Evolutionary conservation across 2,888 invertebrate species (phyloP).

Genomic region (Lithophane socia): DNA sequence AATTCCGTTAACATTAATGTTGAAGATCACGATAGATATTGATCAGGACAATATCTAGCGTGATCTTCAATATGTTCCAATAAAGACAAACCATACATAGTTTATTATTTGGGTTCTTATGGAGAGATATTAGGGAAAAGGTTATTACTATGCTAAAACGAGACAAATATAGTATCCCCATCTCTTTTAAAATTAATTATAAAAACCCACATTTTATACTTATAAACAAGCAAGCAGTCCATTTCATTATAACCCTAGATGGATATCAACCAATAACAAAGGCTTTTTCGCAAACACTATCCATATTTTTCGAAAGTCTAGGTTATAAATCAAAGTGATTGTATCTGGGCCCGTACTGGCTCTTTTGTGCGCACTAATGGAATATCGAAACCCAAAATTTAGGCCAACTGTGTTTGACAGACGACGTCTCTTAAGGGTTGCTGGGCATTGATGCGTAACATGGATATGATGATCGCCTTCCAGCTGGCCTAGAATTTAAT

Average conservation of each 20-base stretch:
- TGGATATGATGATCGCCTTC: background rate
- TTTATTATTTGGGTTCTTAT: no score
- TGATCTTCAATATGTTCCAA: no score
- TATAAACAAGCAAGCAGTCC: background rate
- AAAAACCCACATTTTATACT: background rate
- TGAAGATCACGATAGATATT: no score
- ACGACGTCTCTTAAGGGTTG: slow-evolving; percentile 30
- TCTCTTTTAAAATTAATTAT: background rate
- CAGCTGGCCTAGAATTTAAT: background rate
- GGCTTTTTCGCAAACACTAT: background rate
- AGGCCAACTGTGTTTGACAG: slow-evolving; percentile 62
- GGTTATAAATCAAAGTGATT: slow-evolving; percentile 63
- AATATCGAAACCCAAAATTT: slow-evolving; percentile 65
- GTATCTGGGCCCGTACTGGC: slow-evolving; percentile 43
- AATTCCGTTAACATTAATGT: no score
- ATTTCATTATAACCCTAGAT: slow-evolving; percentile 8
- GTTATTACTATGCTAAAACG: no score
- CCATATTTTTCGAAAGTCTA: slow-evolving; percentile 47
- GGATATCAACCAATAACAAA: slow-evolving; percentile 20
- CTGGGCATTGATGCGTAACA: slow-evolving; percentile 16
- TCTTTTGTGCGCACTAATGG: slow-evolving; percentile 67
- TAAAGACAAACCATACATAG: no score
- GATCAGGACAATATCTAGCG: no score
- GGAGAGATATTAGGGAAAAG: no score
- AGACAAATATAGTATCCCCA: background rate